Evolutionary conservation across 2,797 vertebrate genomes (phyloP).

Genomic region (Chromis chromis): DNA sequence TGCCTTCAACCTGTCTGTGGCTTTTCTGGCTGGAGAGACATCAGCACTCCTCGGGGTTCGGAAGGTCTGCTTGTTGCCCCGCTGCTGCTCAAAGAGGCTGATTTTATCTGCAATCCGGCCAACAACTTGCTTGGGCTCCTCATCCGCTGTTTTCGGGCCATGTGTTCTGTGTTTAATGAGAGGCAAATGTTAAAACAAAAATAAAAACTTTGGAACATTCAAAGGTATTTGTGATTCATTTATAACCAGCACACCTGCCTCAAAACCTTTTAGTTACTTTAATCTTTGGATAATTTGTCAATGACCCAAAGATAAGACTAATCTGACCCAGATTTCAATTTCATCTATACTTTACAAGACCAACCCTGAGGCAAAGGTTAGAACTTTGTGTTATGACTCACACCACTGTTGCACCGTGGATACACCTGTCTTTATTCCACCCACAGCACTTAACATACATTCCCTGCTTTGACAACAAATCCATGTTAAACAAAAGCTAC

Average conservation of each 20-base stretch:
- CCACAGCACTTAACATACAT: slow-evolving; percentile 23
- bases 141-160: slow-evolving; percentile 47
- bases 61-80: slow-evolving; percentile 70
- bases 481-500: slow-evolving; percentile 6
- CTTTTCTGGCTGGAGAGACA: slow-evolving; percentile 80
- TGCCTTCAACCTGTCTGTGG: slow-evolving; percentile 82
- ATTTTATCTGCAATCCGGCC: slow-evolving; percentile 91
- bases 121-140: slow-evolving; percentile 49
- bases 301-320: slow-evolving; percentile 10
- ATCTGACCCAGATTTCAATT: slow-evolving; percentile 10
- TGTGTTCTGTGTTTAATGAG: slow-evolving; percentile 60
- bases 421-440: slow-evolving; percentile 42
- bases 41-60: slow-evolving; percentile 79
- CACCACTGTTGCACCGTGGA: background rate
- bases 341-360: slow-evolving; percentile 3
- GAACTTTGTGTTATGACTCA: slow-evolving; percentile 69
- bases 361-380: slow-evolving; percentile 1
- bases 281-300: background rate
- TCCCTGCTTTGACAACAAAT: slow-evolving; percentile 21
- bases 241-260: background rate
- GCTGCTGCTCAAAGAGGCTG: slow-evolving; percentile 88
- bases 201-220: background rate
- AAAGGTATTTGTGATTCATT: background rate
- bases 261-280: background rate
- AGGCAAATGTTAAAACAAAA: slow-evolving; percentile 22